Evolutionary conservation across 2,797 vertebrate genomes (phyloP).

Genomic region (Anguilla megastoma): DNA sequence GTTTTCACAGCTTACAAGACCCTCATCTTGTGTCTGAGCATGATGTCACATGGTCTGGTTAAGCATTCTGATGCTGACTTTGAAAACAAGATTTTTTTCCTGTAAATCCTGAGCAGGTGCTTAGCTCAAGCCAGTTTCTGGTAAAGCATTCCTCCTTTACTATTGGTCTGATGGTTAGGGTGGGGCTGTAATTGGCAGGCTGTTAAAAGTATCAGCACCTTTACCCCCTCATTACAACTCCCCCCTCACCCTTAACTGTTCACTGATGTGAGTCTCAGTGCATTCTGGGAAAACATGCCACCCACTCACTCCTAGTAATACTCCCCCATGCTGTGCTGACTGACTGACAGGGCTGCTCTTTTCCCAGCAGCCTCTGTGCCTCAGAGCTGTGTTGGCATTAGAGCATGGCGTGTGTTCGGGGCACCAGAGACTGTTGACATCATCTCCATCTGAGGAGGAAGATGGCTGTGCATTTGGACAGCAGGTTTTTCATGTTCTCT

Average conservation of each 20-base stretch:
- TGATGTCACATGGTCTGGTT: neutral
- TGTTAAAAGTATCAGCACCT: neutral
- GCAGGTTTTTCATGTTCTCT: neutral
- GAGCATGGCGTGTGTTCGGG: neutral
- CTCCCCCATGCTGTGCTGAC: neutral
- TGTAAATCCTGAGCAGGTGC: neutral
- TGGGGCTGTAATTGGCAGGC: neutral
- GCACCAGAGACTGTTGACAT: neutral
- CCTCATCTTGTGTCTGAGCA: neutral
- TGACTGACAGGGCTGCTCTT: neutral
- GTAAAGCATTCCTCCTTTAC: neutral
- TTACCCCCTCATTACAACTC: neutral
- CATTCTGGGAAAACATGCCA: neutral
- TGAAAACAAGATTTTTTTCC: neutral
- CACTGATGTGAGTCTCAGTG: neutral
- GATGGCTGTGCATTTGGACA: neutral
- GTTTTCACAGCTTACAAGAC: neutral
- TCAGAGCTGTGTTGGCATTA: neutral
- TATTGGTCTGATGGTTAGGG: neutral
- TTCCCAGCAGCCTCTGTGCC: constrained; percentile 3
- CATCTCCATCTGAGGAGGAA: neutral
- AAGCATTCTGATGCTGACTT: neutral
- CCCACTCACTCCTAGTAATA: neutral
- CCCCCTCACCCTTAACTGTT: neutral
- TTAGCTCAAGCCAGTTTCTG: neutral